Base-by-base conservation (phyloP, 1,140 invertebrate species). In the Capitella teleta region DNA sequence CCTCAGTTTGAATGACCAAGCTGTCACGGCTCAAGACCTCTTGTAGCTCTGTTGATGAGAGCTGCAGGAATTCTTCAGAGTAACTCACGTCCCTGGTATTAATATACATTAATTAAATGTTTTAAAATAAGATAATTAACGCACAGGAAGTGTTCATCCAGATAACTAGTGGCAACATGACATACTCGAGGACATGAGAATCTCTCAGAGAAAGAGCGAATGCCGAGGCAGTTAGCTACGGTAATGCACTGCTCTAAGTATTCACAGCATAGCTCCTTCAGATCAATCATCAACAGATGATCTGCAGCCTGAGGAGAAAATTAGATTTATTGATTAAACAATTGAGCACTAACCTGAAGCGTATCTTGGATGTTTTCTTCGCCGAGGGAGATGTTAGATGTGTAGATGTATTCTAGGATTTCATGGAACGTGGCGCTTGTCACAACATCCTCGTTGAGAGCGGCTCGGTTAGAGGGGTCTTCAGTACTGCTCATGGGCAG, bases 341-440 rank as follows among this genome's bases (percentile, higher is more conserved):
- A 8, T 10, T n/a, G 30, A n/a, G n/a, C 30, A 41, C 10, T 41
- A n/a, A 41, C 38, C 38, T 41, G 38, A 10, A 67, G 52, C 21
- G 65, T 57, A 37, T 66, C 61, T 48, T 67, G 64, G 51, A 67
- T 66, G 40, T 65, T 67, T 4, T 62, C 61, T 28, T 62, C 55
- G 40, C 47, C 54, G 5, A 67, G 43, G 2, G 28, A 47, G n/a
- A 65, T 62, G 32, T 61, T 54, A 19, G 63, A 57, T 23, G 64
- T 67, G 49, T 65, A 67, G 32, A 67, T 63, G 52, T 63, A 67
- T 37, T 65, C 61, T 14, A 63, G 49, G n/a, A 67, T 63, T 14
- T 49, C 57, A 28, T 55, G 24, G 53, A 67, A 67, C 37, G 59
- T 61, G n/a, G 52, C 53, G 30, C 12, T 24, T 28, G 45, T 24